phyloP scores from a whole-genome alignment of 2,113 vertebrate species.

The Mustelus asterias region DNA sequence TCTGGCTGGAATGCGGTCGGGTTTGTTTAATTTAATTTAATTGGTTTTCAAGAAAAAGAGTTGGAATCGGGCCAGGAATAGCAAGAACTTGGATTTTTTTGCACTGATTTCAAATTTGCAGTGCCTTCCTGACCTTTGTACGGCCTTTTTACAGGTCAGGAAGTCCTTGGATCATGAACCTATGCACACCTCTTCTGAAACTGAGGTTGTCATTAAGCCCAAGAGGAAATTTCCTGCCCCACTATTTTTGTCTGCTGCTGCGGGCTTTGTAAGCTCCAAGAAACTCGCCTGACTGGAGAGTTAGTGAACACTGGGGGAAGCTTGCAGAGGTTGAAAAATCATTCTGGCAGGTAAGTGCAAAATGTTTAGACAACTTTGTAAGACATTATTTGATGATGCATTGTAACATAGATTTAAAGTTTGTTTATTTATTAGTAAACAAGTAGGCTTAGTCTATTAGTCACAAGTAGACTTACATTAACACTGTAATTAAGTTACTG shows the following conservation, averaged over 20 bases:
- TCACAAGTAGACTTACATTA: too few species aligned
- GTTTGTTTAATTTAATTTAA: too few species aligned
- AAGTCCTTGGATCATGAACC: background rate
- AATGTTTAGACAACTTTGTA: background rate
- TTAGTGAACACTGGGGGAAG: background rate
- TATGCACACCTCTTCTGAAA: background rate
- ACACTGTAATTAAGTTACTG: too few species aligned
- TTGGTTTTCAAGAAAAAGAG: too few species aligned
- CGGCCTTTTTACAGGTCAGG: background rate
- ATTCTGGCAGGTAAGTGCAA: background rate
- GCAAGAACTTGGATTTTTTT: too few species aligned
- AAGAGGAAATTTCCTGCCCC: background rate
- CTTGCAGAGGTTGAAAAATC: background rate
- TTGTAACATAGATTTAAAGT: background rate
- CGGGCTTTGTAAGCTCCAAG: background rate
- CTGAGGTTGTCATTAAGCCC: background rate
- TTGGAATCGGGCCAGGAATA: too few species aligned
- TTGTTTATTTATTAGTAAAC: too few species aligned
- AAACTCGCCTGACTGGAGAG: background rate
- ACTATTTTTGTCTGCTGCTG: background rate
- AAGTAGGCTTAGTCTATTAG: too few species aligned
- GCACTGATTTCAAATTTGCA: too few species aligned
- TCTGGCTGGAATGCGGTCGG: background rate
- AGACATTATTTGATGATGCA: background rate
- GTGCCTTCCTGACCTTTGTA: background rate